These are phyloP conservation scores for Augochlorella aurata DNA, from an alignment of 2,888 invertebrate species.

Conservation along the genomic window DNA sequence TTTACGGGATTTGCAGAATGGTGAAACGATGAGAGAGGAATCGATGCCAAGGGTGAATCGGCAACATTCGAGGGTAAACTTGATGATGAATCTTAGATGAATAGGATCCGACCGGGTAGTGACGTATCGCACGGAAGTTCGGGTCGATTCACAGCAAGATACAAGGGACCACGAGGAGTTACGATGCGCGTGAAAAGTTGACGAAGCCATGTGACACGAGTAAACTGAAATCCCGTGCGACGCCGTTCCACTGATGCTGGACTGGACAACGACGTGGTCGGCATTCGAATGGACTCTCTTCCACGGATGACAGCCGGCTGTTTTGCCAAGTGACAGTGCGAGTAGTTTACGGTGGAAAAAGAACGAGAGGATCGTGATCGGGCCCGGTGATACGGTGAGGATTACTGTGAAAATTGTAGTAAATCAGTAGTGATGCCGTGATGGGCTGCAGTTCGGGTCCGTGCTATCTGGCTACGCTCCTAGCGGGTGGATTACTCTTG, in stretches of 20 bases:
- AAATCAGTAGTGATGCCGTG: conserved; percentile 75
- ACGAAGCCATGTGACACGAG: conserved; percentile 57
- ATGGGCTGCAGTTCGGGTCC: conserved; percentile 77
- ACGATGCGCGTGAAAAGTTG: conserved; percentile 56
- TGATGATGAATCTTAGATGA: conserved; percentile 25
- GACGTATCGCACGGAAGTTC: conserved; percentile 24
- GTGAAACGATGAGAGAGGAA: conserved; percentile 31
- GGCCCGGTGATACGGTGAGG: conserved; percentile 45
- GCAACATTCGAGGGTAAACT: neutral
- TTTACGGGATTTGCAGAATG: conserved; percentile 36
- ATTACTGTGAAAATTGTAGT: conserved; percentile 62
- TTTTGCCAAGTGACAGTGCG: conserved; percentile 61
- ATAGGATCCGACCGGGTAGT: neutral
- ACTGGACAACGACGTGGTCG: conserved; percentile 49
- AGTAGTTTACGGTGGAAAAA: conserved; percentile 42
- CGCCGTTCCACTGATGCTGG: conserved; percentile 57
- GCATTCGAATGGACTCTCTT: conserved; percentile 53
- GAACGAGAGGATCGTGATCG: conserved; percentile 19
- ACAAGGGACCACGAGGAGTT: conserved; percentile 20
- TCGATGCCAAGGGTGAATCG: conserved; percentile 15
- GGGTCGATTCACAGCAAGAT: conserved; percentile 2
- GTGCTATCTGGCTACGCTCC: conserved; percentile 73
- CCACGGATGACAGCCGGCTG: conserved; percentile 63
- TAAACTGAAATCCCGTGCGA: conserved; percentile 33
- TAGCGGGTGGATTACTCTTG: conserved; percentile 74